Evolutionary conservation across 2,888 invertebrate species (phyloP).

Genomic region (Drosophila merina): DNA sequence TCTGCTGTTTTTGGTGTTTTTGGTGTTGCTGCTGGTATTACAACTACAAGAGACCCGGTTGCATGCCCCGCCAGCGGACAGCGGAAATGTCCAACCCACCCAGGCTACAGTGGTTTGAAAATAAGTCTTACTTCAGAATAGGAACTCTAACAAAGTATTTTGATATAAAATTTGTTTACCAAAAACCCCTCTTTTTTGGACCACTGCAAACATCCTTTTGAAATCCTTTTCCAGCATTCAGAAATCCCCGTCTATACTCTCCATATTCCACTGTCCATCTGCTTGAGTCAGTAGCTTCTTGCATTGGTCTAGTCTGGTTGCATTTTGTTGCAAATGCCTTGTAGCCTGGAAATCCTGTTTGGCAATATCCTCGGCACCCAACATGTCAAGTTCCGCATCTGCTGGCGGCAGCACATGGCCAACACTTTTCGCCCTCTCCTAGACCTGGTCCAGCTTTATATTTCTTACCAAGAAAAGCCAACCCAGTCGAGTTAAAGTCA

Average conservation of each 20-base stretch:
- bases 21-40: slow-evolving; percentile 39
- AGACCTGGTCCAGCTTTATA: slow-evolving; percentile 22
- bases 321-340: slow-evolving; percentile 68
- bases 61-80: slow-evolving; percentile 45
- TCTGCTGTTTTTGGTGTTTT: slow-evolving; percentile 1
- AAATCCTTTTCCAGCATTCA: too few relatives aligned
- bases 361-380: slow-evolving; percentile 62
- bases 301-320: slow-evolving; percentile 57
- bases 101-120: slow-evolving; percentile 4
- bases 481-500: slow-evolving; percentile 21
- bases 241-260: not conserved
- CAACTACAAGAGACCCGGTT: slow-evolving; percentile 63
- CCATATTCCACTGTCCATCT: slow-evolving; percentile 22
- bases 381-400: slow-evolving; percentile 46
- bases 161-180: too few relatives aligned
- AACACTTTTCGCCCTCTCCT: slow-evolving; percentile 12
- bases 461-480: not conserved
- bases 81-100: slow-evolving; percentile 34
- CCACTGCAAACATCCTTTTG: too few relatives aligned
- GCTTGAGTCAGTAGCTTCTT: slow-evolving; percentile 32
- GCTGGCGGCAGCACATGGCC: slow-evolving; percentile 22
- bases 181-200: not conserved
- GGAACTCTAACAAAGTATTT: too few relatives aligned
- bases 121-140: not conserved
- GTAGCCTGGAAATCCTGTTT: slow-evolving; percentile 76